Percentiles rank a stretch among this genome's conserved stretches.
phyloP scores from a whole-genome alignment of 2,113 vertebrate species.

The Solea senegalensis region DNA sequence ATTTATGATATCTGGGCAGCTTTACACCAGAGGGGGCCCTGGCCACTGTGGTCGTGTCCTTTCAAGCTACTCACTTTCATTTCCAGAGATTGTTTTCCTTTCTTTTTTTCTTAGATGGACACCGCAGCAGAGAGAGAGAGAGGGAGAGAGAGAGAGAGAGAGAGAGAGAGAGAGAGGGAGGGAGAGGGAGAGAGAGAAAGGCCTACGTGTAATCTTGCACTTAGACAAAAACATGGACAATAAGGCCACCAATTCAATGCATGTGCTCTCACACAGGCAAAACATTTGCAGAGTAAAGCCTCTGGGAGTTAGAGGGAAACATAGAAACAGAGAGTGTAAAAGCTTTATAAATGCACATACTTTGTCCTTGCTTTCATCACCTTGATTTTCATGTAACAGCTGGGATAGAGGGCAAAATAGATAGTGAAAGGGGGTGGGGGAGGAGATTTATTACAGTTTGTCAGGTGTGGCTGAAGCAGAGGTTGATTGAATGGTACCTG shows the following conservation, averaged over 20 bases:
- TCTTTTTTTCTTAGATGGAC: slow-evolving; percentile 20
- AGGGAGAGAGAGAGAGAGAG: too few relatives aligned
- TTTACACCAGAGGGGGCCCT: slow-evolving; percentile 31
- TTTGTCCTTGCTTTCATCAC: slow-evolving; percentile 47
- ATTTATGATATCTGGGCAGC: slow-evolving; percentile 40
- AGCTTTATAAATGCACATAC: slow-evolving; percentile 22
- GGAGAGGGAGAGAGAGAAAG: background rate
- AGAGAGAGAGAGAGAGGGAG: too few relatives aligned
- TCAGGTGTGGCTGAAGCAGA: slow-evolving; percentile 41
- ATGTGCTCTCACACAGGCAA: slow-evolving; percentile 16
- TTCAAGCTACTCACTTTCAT: slow-evolving; percentile 42
- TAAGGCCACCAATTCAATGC: slow-evolving; percentile 4
- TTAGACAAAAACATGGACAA: slow-evolving; percentile 16
- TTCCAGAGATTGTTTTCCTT: slow-evolving; percentile 30
- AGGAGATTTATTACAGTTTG: slow-evolving; percentile 59
- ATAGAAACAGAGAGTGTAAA: background rate
- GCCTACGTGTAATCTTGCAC: slow-evolving; percentile 23
- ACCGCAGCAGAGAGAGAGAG: too few relatives aligned
- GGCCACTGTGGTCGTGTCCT: slow-evolving; percentile 5
- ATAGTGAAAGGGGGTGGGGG: background rate
- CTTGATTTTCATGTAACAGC: slow-evolving; percentile 45
- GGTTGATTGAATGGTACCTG: slow-evolving; percentile 31
- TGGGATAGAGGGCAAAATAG: slow-evolving; percentile 26
- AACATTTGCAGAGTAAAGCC: slow-evolving; percentile 11
- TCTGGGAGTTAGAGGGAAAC: slow-evolving; percentile 19